Conservation (phyloP, 2,797 vertebrate genomes). For the Sarcoramphus papa region DNA sequence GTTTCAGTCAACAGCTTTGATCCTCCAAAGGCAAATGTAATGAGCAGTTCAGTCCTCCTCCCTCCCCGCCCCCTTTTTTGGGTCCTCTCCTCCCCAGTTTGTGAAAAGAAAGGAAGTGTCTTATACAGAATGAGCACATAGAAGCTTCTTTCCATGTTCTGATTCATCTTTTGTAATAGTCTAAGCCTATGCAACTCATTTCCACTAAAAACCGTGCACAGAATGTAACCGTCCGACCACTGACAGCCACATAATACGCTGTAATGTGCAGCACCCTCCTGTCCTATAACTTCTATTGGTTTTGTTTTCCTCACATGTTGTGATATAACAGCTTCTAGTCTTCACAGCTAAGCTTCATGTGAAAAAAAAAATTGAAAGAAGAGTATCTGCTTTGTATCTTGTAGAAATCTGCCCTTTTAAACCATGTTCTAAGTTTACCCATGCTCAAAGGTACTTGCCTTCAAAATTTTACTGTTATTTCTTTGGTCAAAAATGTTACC, state of each 20-base stretch:
- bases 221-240: not conserved
- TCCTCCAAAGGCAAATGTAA: not conserved
- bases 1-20: not conserved
- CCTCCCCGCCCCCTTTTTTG: not conserved
- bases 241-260: not conserved
- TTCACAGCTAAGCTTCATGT: not conserved
- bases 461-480: not conserved
- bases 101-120: not conserved
- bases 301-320: not conserved
- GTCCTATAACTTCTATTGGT: not conserved
- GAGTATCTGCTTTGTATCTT: not conserved
- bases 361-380: not conserved
- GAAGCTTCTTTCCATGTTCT: not conserved
- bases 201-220: not conserved
- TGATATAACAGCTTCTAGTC: not conserved
- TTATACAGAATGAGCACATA: not conserved
- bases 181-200: not conserved
- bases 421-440: accelerated
- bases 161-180: not conserved
- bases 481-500: not conserved
- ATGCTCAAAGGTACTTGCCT: not conserved
- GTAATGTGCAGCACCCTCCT: not conserved
- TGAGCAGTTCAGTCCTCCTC: not conserved
- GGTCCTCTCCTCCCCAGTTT: not conserved
- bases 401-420: not conserved